phyloP scores from a whole-genome alignment of 2,113 vertebrate genomes.

The Apteryx mantelli region DNA sequence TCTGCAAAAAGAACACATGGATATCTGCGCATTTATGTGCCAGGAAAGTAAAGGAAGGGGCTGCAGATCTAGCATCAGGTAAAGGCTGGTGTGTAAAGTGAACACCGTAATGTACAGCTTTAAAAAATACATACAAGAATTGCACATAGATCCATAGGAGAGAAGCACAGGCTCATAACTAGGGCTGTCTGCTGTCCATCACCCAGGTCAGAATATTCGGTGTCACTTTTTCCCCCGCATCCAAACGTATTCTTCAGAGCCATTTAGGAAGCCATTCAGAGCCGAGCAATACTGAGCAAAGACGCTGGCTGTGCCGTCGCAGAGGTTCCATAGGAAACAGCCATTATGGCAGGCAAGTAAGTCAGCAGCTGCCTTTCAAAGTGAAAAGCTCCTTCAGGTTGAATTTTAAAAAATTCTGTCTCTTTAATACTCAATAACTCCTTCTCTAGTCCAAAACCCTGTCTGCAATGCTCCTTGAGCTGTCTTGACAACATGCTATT shows the following conservation, averaged over 20 bases:
- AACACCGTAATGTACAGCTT: conserved; percentile 82
- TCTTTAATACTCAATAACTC: neutral
- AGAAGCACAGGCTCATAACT: conserved; percentile 60
- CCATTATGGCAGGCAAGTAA: neutral
- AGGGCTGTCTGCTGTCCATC: conserved; percentile 35
- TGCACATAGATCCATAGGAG: conserved; percentile 85
- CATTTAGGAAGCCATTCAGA: neutral
- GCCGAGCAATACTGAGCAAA: conserved; percentile 48
- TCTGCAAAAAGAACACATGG: conserved; percentile 55
- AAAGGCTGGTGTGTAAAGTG: conserved; percentile 77
- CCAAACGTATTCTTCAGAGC: neutral
- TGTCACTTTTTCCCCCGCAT: neutral
- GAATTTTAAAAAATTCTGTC: neutral
- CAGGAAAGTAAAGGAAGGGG: conserved; percentile 49
- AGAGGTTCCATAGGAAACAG: neutral
- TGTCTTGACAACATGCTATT: neutral
- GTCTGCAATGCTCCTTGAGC: neutral
- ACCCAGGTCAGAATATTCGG: neutral
- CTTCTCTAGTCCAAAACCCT: neutral
- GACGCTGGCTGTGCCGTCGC: neutral
- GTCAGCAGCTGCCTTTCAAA: neutral
- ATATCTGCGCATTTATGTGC: conserved; percentile 75
- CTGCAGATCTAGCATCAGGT: conserved; percentile 67
- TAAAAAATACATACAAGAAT: conserved; percentile 82
- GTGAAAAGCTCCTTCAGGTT: conserved; percentile 12